Conservation (phyloP, 2,113 vertebrate species). For the Colistium nudipinnis region DNA sequence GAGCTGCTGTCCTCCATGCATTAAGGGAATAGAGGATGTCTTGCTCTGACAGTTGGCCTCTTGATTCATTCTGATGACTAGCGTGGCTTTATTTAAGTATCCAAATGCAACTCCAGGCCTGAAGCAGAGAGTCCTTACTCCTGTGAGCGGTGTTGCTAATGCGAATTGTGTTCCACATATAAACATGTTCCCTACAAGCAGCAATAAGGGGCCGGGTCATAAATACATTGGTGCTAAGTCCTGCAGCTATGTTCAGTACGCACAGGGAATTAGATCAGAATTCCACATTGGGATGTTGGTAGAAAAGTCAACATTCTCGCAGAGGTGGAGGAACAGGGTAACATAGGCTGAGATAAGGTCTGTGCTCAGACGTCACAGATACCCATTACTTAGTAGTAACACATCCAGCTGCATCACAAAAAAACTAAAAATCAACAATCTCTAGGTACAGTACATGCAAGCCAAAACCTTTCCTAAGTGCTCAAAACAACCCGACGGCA, state of each 20-base stretch:
- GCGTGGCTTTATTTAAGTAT: conserved; percentile 37
- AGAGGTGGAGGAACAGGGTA: conserved; percentile 40
- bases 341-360: conserved; percentile 47
- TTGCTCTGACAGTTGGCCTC: conserved; percentile 47
- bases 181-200: conserved; percentile 46
- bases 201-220: conserved; percentile 57
- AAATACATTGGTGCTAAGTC: conserved; percentile 67
- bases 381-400: conserved; percentile 19
- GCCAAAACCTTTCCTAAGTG: not conserved
- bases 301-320: conserved; percentile 75
- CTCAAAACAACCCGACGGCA: conserved; percentile 12
- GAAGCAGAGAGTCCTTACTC: conserved; percentile 6
- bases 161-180: conserved; percentile 58
- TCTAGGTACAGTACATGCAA: not conserved
- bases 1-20: conserved; percentile 33
- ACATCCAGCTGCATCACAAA: conserved; percentile 20
- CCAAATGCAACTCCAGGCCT: conserved; percentile 23
- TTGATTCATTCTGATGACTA: conserved; percentile 44
- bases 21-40: conserved; percentile 28
- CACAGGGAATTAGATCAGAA: conserved; percentile 73
- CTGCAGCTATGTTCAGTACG: conserved; percentile 64
- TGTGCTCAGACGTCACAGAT: conserved; percentile 23
- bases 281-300: conserved; percentile 78
- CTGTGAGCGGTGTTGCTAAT: conserved; percentile 51
- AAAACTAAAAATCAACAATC: not conserved